Percentiles rank a stretch among this genome's conserved stretches.
Evolutionary conservation across 2,113 vertebrate genomes (phyloP).

Genomic region (Pipra filicauda): DNA sequence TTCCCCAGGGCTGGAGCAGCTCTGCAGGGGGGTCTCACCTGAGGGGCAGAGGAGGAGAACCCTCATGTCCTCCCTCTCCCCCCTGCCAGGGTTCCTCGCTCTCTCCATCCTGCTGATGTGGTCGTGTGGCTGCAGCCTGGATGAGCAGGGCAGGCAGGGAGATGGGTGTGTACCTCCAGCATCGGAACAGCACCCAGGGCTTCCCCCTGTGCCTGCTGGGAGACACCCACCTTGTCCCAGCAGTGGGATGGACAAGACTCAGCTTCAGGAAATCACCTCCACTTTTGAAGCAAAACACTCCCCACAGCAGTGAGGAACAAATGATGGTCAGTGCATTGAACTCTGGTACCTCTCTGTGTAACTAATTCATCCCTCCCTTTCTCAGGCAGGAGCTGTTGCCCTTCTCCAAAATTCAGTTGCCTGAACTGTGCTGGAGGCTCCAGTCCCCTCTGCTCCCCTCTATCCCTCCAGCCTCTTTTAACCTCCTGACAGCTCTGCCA

Average conservation of each 20-base stretch:
- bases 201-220: not conserved
- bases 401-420: not conserved
- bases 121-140: not conserved
- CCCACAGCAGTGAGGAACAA: not conserved
- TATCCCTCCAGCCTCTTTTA: not conserved
- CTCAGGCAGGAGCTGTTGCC: not conserved
- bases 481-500: not conserved
- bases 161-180: not conserved
- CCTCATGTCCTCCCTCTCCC: not conserved
- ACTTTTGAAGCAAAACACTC: not conserved
- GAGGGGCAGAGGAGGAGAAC: not conserved
- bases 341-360: not conserved
- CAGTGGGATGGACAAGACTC: not conserved
- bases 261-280: not conserved
- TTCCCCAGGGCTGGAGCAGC: not conserved
- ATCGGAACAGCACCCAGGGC: not conserved
- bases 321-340: not conserved
- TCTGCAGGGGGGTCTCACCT: not conserved
- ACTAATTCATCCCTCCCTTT: not conserved
- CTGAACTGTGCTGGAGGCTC: not conserved
- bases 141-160: not conserved
- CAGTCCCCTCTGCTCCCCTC: not conserved
- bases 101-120: not conserved
- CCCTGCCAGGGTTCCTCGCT: not conserved
- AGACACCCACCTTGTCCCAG: not conserved